phyloP scores from a whole-genome alignment of 2,797 vertebrate species.

The Poliocrania exsul region DNA sequence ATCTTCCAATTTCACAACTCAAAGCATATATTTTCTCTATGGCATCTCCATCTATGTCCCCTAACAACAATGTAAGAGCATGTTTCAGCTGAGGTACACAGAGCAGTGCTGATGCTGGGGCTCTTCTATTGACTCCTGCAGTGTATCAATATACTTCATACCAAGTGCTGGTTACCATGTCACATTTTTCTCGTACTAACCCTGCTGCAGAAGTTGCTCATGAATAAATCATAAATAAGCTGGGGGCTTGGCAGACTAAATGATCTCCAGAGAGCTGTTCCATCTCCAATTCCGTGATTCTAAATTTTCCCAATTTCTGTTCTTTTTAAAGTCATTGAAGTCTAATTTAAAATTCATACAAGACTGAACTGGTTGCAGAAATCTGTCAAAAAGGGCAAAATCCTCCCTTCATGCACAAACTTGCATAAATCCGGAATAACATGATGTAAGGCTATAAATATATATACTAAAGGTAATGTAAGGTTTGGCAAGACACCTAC shows the following conservation, averaged over 20 bases:
- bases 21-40: not conserved
- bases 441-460: not conserved
- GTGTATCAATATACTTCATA: not conserved
- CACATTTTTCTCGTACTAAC: not conserved
- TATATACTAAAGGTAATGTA: not conserved
- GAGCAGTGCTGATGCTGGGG: not conserved
- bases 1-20: not conserved
- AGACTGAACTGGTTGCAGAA: not conserved
- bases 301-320: not conserved
- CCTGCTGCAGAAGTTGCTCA: not conserved
- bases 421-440: not conserved
- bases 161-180: not conserved
- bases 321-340: not conserved
- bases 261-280: not conserved
- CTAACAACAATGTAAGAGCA: not conserved
- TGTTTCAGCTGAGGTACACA: not conserved
- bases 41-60: not conserved
- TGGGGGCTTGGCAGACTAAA: not conserved
- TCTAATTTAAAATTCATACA: not conserved
- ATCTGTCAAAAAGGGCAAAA: not conserved
- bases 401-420: not conserved
- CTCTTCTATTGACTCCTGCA: not conserved
- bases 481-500: not conserved
- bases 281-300: not conserved
- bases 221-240: not conserved